phyloP scores from a whole-genome alignment of 2,797 vertebrate genomes.

The Macroramphosus scolopax region DNA sequence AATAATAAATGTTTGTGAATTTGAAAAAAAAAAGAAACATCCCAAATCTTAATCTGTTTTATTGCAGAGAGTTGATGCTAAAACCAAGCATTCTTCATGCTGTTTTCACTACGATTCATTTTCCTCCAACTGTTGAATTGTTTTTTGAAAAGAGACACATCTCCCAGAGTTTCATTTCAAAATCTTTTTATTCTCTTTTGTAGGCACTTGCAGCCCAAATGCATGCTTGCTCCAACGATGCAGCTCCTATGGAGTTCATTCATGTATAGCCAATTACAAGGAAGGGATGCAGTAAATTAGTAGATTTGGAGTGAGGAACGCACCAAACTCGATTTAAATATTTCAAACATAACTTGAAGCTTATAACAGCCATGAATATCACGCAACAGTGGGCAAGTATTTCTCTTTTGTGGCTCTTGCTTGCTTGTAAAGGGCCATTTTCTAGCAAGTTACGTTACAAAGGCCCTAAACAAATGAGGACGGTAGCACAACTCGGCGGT shows the following conservation, averaged over 20 bases:
- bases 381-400: slow-evolving; percentile 67
- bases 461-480: slow-evolving; percentile 72
- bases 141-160: neutral
- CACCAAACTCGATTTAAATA: slow-evolving; percentile 8
- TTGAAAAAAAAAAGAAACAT: slow-evolving; percentile 60
- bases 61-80: too few relatives aligned
- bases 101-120: too few relatives aligned
- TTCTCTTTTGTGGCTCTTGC: slow-evolving; percentile 73
- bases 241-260: too few relatives aligned
- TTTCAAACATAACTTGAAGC: too few relatives aligned
- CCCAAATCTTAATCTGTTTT: too few relatives aligned
- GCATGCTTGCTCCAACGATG: too few relatives aligned
- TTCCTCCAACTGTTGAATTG: too few relatives aligned
- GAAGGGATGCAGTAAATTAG: neutral
- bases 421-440: slow-evolving; percentile 70
- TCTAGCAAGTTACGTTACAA: slow-evolving; percentile 65
- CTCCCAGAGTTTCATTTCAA: neutral
- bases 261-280: slow-evolving; percentile 6
- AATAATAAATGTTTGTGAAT: slow-evolving; percentile 99
- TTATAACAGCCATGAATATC: slow-evolving; percentile 52
- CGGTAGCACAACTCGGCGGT: slow-evolving; percentile 66
- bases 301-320: slow-evolving; percentile 26
- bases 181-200: too few relatives aligned
- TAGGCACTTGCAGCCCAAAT: too few relatives aligned
- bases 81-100: too few relatives aligned